Evolutionary conservation across 2,113 vertebrate genomes (phyloP).

Genomic region (Melanerpes aurifrons): DNA sequence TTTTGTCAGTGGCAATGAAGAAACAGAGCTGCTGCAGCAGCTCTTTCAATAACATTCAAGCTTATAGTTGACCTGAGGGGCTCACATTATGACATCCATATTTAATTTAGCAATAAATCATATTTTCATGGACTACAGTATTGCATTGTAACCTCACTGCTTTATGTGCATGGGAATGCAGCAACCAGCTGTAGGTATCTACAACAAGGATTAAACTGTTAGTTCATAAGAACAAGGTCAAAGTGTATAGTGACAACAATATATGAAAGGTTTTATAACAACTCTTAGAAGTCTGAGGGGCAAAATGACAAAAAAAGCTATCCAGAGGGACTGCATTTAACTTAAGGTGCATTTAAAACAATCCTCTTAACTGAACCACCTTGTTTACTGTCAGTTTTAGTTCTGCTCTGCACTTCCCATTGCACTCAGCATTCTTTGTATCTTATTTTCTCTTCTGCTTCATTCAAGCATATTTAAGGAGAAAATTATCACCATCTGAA

Average conservation of each 20-base stretch:
- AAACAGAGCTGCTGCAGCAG: conserved; percentile 25
- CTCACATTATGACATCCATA: conserved; percentile 49
- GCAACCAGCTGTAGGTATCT: background rate
- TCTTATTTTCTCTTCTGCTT: conserved; percentile 34
- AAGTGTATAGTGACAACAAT: background rate
- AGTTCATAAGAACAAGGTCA: conserved; percentile 25
- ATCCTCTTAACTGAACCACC: background rate
- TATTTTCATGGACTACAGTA: conserved; percentile 49
- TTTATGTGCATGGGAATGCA: conserved; percentile 38
- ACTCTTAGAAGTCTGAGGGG: background rate
- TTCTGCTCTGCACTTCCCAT: conserved; percentile 18
- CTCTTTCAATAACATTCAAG: conserved; percentile 18
- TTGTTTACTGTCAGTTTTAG: conserved; percentile 30
- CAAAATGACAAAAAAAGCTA: background rate
- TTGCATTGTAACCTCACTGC: conserved; percentile 13
- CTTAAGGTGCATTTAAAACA: background rate
- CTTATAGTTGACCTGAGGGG: conserved; percentile 14
- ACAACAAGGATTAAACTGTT: background rate
- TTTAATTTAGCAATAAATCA: conserved; percentile 69
- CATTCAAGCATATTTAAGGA: conserved; percentile 45
- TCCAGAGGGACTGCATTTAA: background rate
- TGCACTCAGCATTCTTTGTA: conserved; percentile 29
- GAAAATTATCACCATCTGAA: conserved; percentile 38
- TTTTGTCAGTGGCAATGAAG: conserved; percentile 36
- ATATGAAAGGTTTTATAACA: conserved; percentile 8